Evolutionary conservation across 2,797 vertebrate species (phyloP).

Genomic region (Dromococcyx pavoninus): DNA sequence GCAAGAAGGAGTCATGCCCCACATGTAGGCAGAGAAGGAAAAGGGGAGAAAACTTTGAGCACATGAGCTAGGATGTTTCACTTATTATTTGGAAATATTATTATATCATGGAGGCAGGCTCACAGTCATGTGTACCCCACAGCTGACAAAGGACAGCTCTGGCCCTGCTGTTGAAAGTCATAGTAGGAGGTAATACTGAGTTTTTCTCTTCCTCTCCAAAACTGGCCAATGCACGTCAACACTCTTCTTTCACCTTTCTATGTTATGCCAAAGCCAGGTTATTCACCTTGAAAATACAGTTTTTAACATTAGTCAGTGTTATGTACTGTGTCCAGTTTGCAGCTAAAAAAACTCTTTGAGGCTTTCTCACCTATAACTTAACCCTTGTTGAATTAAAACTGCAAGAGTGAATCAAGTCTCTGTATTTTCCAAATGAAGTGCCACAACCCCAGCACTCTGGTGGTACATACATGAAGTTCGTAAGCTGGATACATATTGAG

Average conservation of each 20-base stretch:
- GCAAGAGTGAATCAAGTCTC: background rate
- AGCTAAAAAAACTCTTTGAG: background rate
- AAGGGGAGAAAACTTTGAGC: background rate
- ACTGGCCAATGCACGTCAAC: background rate
- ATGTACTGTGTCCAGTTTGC: background rate
- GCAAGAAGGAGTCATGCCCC: rapidly evolving
- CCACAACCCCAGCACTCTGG: background rate
- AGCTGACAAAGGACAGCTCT: background rate
- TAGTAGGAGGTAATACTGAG: background rate
- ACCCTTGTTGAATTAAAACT: background rate
- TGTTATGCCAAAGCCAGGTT: background rate
- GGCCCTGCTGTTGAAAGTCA: background rate
- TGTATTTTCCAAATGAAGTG: background rate
- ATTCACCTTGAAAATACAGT: background rate
- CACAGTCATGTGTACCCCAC: rapidly evolving
- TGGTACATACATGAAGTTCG: background rate
- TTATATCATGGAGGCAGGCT: background rate
- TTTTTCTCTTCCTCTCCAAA: background rate
- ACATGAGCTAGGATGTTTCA: rapidly evolving
- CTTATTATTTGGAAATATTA: background rate
- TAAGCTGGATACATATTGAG: background rate
- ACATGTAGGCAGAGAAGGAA: background rate
- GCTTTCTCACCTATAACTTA: background rate
- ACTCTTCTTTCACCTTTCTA: background rate
- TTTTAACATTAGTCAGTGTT: background rate